These are phyloP conservation scores for Nemopilema nomurai DNA, from an alignment of 30 jellyfish, hydroid and myxozoan genomes.

Conservation along the genomic window DNA sequence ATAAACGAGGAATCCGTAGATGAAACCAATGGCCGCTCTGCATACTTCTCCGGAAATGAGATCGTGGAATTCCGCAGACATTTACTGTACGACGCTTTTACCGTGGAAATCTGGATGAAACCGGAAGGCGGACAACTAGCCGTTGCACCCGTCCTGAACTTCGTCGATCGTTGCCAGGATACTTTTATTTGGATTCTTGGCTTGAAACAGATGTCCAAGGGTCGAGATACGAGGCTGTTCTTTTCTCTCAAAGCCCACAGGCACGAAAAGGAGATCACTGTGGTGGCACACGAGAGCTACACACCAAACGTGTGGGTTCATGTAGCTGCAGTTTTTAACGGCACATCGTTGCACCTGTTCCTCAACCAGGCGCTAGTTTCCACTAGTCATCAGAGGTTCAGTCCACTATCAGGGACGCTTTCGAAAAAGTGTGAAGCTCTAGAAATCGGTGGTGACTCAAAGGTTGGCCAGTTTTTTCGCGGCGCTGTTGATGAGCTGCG, in stretches of 20 bases:
- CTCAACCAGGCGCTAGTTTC: slow-evolving; percentile 85
- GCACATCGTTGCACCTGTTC: slow-evolving; percentile 58
- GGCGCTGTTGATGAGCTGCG: slow-evolving; percentile 80
- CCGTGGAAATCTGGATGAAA: slow-evolving; percentile 79
- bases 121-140: slow-evolving; percentile 88
- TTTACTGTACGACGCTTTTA: slow-evolving; percentile 33
- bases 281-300: slow-evolving; percentile 38
- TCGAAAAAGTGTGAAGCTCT: slow-evolving; percentile 62
- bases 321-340: slow-evolving; percentile 84
- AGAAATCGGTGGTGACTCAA: slow-evolving; percentile 87
- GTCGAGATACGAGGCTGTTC: slow-evolving; percentile 47
- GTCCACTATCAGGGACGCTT: slow-evolving; percentile 57
- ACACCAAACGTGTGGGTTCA: slow-evolving; percentile 75
- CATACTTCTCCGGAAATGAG: slow-evolving; percentile 79
- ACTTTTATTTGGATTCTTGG: slow-evolving; percentile 59
- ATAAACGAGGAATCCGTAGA: slow-evolving; percentile 8
- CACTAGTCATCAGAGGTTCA: slow-evolving; percentile 61
- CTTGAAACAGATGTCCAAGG: slow-evolving; percentile 21
- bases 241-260: slow-evolving; percentile 65
- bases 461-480: slow-evolving; percentile 45
- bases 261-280: slow-evolving; percentile 5
- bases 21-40: slow-evolving; percentile 32
- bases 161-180: slow-evolving; percentile 56
- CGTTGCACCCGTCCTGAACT: slow-evolving; percentile 61
- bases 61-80: slow-evolving; percentile 51